These are phyloP conservation scores for Furcifer pardalis DNA, from an alignment of 2,797 vertebrate genomes.

Conservation along the genomic window DNA sequence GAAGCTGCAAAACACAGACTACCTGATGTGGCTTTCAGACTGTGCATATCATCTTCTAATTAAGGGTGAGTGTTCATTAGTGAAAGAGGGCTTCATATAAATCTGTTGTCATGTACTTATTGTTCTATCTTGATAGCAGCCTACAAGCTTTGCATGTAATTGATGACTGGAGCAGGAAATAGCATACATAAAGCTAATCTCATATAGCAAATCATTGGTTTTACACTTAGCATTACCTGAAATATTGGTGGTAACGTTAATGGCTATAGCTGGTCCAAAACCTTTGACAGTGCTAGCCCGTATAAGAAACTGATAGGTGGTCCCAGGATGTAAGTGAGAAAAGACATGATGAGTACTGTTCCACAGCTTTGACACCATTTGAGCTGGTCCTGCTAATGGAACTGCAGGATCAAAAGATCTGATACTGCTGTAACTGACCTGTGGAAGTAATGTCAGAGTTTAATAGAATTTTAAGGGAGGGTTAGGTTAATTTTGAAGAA, in stretches of 20 bases:
- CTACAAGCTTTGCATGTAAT: neutral
- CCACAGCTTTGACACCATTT: slow-evolving; percentile 89
- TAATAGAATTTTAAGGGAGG: neutral
- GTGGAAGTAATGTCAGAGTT: slow-evolving; percentile 41
- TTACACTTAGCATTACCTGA: slow-evolving; percentile 82
- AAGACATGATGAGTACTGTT: slow-evolving; percentile 92
- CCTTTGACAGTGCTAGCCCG: slow-evolving; percentile 94
- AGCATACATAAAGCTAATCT: neutral
- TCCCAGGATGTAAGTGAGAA: slow-evolving; percentile 92
- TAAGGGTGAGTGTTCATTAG: neutral
- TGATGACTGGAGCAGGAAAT: too few species aligned
- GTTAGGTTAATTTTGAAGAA: neutral
- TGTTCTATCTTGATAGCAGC: neutral
- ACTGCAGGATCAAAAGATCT: slow-evolving; percentile 96
- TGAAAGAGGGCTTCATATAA: neutral
- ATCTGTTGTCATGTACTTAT: neutral
- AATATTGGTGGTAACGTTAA: slow-evolving; percentile 98
- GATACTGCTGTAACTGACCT: slow-evolving; percentile 94
- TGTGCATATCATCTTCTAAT: neutral
- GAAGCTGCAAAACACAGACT: neutral
- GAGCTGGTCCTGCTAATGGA: slow-evolving; percentile 87
- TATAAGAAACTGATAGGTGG: slow-evolving; percentile 95
- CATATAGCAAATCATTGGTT: neutral
- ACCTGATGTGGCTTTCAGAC: neutral
- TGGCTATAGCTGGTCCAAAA: slow-evolving; percentile 88